Percentiles rank a stretch among this genome's conserved stretches.
These are phyloP conservation scores for Heteronetta atricapilla DNA, from an alignment of 2,113 vertebrate genomes.

Conservation along the genomic window DNA sequence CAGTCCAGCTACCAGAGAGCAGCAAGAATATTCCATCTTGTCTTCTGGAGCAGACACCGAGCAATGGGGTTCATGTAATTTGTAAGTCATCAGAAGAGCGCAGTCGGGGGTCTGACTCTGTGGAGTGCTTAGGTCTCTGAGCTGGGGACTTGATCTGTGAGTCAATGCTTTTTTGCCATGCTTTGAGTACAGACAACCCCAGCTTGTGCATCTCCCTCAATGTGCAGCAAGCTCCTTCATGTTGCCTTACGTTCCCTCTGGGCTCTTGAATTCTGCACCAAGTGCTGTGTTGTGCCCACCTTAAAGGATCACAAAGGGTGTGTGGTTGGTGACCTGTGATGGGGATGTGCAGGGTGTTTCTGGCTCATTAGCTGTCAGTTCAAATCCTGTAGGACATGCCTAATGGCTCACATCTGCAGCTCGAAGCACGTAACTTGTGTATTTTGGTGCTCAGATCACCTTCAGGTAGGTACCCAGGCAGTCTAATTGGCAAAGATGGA, in stretches of 20 bases:
- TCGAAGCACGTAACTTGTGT: background rate
- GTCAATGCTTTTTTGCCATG: background rate
- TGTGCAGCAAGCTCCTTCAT: background rate
- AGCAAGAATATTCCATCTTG: background rate
- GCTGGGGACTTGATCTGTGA: background rate
- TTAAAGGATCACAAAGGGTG: background rate
- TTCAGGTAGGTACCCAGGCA: background rate
- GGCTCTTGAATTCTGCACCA: background rate
- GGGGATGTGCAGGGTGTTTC: background rate
- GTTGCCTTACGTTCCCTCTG: background rate
- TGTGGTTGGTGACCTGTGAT: accelerated
- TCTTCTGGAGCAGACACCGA: background rate
- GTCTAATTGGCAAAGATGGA: accelerated
- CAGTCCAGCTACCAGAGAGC: background rate
- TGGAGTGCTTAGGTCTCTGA: background rate
- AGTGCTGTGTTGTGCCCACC: background rate
- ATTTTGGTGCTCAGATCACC: background rate
- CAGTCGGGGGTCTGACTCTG: background rate
- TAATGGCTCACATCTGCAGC: background rate
- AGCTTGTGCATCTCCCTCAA: background rate
- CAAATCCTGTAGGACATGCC: background rate
- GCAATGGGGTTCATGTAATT: background rate
- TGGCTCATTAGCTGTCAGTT: background rate
- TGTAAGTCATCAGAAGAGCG: background rate
- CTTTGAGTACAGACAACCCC: background rate